Evolutionary conservation across 1,140 invertebrate species (phyloP).

Genomic region (Euglossa dilemma): DNA sequence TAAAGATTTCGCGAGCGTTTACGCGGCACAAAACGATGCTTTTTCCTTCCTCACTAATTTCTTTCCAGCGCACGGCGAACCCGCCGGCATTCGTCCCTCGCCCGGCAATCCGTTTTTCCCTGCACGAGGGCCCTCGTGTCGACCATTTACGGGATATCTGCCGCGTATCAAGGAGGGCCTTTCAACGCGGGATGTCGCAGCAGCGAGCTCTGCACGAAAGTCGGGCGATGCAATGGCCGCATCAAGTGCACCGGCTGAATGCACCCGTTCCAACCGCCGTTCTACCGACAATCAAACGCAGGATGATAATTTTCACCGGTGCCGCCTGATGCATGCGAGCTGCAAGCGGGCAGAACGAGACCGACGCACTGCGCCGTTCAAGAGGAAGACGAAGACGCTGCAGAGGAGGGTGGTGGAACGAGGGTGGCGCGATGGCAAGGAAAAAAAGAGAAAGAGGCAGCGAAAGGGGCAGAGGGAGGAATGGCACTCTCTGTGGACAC

Average conservation of each 20-base stretch:
- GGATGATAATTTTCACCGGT: constrained; percentile 42
- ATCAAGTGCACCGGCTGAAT: constrained; percentile 55
- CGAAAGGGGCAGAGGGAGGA: constrained; percentile 29
- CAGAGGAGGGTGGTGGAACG: constrained; percentile 40
- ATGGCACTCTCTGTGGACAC: constrained; percentile 73
- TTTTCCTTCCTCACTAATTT: constrained; percentile 50
- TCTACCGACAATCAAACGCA: constrained; percentile 39
- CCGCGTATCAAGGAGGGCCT: constrained; percentile 46
- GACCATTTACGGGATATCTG: constrained; percentile 39
- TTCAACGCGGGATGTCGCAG: constrained; percentile 26
- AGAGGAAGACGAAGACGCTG: neutral
- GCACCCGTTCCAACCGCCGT: constrained; percentile 18
- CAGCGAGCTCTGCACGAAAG: constrained; percentile 32
- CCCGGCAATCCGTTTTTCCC: constrained; percentile 19
- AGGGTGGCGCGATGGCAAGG: constrained; percentile 1
- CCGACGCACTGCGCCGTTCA: neutral
- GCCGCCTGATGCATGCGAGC: neutral
- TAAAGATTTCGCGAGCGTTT: constrained; percentile 40
- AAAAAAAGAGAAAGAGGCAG: constrained; percentile 4
- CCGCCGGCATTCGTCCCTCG: constrained; percentile 21
- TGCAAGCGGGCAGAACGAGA: neutral
- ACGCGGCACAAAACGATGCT: constrained; percentile 22
- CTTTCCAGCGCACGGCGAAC: constrained; percentile 15
- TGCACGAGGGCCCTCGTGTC: constrained; percentile 36
- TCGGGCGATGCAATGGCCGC: constrained; percentile 47